phyloP scores from a whole-genome alignment of 1,140 invertebrate species.

The Pantala flavescens region DNA sequence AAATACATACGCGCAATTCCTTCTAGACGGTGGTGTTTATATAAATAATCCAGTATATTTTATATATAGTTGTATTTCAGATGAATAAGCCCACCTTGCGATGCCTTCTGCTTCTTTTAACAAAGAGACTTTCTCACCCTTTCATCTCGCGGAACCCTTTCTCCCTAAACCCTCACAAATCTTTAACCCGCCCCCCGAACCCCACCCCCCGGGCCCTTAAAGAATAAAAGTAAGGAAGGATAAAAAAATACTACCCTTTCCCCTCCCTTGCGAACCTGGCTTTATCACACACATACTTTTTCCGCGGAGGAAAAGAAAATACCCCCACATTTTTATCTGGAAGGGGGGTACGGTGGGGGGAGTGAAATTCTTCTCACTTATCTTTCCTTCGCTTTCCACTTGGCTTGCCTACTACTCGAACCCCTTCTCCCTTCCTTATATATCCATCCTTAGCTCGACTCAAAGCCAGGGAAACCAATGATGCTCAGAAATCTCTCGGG shows the following conservation, averaged over 20 bases:
- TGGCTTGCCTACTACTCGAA: no score
- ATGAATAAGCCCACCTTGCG: no score
- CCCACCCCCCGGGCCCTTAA: background rate
- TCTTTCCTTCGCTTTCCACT: background rate
- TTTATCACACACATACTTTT: background rate
- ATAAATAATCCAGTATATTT: no score
- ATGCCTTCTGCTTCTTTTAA: no score
- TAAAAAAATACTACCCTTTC: background rate
- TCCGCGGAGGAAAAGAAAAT: background rate
- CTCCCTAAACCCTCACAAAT: conserved; percentile 2
- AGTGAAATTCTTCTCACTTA: background rate
- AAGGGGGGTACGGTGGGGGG: background rate
- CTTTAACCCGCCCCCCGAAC: background rate
- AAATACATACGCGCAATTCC: no score
- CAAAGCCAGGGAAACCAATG: no score
- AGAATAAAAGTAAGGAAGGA: background rate
- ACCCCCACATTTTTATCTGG: no score
- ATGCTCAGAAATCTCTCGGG: no score
- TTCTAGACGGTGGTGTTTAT: no score
- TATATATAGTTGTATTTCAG: no score
- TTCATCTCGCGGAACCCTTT: background rate
- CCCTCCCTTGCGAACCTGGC: background rate
- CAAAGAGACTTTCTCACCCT: background rate
- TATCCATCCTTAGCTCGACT: no score
- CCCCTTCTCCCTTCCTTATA: no score